These are phyloP conservation scores for Amblyopsis hoosieri DNA, from an alignment of 2,797 vertebrate species.

Conservation along the genomic window DNA sequence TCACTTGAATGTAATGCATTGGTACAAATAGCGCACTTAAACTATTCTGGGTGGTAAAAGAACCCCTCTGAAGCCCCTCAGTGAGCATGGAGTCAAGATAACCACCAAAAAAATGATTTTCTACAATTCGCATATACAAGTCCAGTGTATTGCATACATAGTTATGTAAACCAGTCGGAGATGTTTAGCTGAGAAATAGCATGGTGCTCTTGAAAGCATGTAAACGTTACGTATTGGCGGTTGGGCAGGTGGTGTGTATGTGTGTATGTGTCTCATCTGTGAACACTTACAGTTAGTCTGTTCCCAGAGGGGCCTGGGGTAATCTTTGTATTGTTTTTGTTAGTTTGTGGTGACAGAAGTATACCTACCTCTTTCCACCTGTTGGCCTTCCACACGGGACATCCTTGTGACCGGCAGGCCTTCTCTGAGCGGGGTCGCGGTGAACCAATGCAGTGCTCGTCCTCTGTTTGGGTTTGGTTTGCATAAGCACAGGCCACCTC, in stretches of 20 bases:
- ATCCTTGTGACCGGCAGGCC: constrained; percentile 82
- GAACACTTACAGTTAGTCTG: constrained; percentile 21
- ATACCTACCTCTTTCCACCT: constrained; percentile 87
- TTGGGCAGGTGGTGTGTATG: constrained; percentile 56
- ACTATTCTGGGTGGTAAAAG: constrained; percentile 12
- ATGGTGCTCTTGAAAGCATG: constrained; percentile 42
- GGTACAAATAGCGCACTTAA: not conserved
- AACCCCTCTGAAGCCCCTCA: constrained; percentile 5
- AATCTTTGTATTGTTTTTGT: constrained; percentile 13
- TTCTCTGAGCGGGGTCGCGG: constrained; percentile 82
- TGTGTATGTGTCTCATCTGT: constrained; percentile 33
- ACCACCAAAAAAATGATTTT: constrained; percentile 12
- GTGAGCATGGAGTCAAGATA: constrained; percentile 2
- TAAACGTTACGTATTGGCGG: constrained; percentile 52
- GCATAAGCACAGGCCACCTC: constrained; percentile 83
- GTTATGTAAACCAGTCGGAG: constrained; percentile 33
- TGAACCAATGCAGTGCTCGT: constrained; percentile 82
- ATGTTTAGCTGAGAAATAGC: constrained; percentile 55
- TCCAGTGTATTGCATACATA: constrained; percentile 43
- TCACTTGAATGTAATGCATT: no score
- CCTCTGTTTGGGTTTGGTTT: constrained; percentile 78
- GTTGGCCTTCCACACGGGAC: constrained; percentile 89
- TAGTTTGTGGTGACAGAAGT: constrained; percentile 17
- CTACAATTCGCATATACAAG: constrained; percentile 38
- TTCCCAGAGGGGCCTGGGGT: constrained; percentile 20